Percentiles rank a stretch among this genome's conserved stretches.
phyloP scores from a whole-genome alignment of 2,797 vertebrate genomes.

The Heliangelus exortis region DNA sequence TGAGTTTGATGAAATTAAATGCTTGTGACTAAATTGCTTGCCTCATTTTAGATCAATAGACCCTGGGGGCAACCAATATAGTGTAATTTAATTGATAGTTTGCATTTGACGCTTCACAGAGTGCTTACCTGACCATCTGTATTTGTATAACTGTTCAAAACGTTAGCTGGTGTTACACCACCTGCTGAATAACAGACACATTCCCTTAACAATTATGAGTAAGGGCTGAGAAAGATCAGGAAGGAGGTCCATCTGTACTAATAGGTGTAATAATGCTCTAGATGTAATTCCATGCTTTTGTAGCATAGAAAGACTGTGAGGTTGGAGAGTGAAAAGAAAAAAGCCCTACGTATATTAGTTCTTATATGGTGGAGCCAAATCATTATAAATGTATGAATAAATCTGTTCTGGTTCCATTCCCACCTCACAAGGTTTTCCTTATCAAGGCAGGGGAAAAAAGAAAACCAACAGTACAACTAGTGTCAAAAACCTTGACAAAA shows the following conservation, averaged over 20 bases:
- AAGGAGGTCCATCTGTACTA: background rate
- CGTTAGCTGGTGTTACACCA: background rate
- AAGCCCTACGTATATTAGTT: rapidly evolving
- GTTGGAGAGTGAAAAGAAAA: background rate
- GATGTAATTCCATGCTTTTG: background rate
- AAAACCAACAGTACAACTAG: background rate
- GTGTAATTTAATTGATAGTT: background rate
- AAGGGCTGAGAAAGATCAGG: background rate
- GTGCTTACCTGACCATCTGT: background rate
- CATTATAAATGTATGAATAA: background rate
- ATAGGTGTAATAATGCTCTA: background rate
- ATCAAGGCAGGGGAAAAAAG: background rate
- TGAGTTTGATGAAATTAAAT: background rate
- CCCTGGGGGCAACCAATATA: background rate
- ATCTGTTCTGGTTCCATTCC: background rate
- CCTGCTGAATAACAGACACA: background rate
- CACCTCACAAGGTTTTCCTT: background rate
- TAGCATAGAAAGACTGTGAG: background rate
- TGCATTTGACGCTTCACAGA: background rate
- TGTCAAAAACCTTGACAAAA: background rate
- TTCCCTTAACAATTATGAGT: background rate
- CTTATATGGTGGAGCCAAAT: background rate
- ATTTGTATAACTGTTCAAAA: background rate
- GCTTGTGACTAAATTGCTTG: background rate
- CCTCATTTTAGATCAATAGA: background rate